These are phyloP conservation scores for Idaea aversata DNA, from an alignment of 2,888 invertebrate genomes.

Conservation along the genomic window DNA sequence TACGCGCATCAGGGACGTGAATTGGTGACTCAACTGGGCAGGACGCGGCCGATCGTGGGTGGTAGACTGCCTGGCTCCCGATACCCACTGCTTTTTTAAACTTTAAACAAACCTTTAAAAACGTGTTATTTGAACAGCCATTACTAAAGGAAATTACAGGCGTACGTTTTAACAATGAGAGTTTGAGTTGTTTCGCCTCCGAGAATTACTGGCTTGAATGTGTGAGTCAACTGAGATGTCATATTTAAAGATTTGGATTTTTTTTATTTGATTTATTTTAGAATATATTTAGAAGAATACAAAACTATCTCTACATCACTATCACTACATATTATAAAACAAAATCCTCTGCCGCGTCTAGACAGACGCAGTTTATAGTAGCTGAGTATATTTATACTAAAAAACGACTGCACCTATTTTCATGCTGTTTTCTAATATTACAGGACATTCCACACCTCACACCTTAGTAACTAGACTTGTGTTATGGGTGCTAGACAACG, in stretches of 20 bases:
- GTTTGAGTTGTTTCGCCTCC: neutral
- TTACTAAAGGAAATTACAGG: neutral
- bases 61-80: constrained; percentile 78
- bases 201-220: neutral
- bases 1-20: constrained; percentile 67
- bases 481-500: too few species aligned
- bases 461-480: too few species aligned
- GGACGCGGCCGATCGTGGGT: constrained; percentile 70
- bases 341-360: too few species aligned
- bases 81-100: constrained; percentile 43
- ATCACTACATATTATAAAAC: too few species aligned
- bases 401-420: too few species aligned
- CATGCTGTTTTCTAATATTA: too few species aligned
- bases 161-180: neutral
- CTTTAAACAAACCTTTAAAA: constrained; percentile 17
- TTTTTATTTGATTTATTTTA: neutral
- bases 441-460: too few species aligned
- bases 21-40: constrained; percentile 73
- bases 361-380: too few species aligned
- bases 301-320: too few species aligned
- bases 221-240: neutral
- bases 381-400: too few species aligned
- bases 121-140: constrained; percentile 1
- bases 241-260: neutral
- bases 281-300: too few species aligned